These are phyloP conservation scores for Sympetrum striolatum DNA, from an alignment of 2,888 invertebrate genomes.

Conservation along the genomic window DNA sequence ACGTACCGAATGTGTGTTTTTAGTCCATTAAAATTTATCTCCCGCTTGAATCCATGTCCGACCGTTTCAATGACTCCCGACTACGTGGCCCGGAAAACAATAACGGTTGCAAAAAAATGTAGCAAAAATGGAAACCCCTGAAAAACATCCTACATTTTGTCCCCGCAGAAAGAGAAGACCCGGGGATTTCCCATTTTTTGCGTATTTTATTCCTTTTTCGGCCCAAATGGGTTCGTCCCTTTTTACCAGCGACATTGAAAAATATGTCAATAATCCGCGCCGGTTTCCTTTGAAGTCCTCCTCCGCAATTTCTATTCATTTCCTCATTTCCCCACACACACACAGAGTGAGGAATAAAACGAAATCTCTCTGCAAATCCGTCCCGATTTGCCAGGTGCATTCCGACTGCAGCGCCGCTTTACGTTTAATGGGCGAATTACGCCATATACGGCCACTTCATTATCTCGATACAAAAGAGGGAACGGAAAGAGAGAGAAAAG, in stretches of 20 bases:
- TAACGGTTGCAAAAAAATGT: not conserved
- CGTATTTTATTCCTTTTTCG: not conserved
- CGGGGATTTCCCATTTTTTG: not conserved
- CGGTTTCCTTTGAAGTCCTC: not conserved
- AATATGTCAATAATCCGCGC: not conserved
- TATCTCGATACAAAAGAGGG: slow-evolving; percentile 29
- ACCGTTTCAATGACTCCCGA: not conserved
- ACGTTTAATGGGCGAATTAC: not conserved
- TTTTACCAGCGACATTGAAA: not conserved
- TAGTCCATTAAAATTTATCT: slow-evolving; percentile 22
- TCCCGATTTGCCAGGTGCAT: not conserved
- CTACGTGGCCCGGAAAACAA: slow-evolving; percentile 15
- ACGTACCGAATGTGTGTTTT: not conserved
- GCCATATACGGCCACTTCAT: slow-evolving; percentile 35
- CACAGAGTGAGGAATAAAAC: not conserved
- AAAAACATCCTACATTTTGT: not conserved
- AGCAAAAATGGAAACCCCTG: not conserved
- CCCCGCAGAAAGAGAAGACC: too few relatives aligned
- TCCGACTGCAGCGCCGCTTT: slow-evolving; percentile 1
- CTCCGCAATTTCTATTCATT: not conserved
- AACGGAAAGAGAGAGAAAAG: not conserved
- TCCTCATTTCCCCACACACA: not conserved
- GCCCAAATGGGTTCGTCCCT: not conserved
- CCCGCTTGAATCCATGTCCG: not conserved
- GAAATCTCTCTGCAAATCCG: not conserved